Percentiles rank a stretch among this genome's conserved stretches.
Evolutionary conservation across 2,888 invertebrate species (phyloP).

Genomic region (Ophion obscuratus): DNA sequence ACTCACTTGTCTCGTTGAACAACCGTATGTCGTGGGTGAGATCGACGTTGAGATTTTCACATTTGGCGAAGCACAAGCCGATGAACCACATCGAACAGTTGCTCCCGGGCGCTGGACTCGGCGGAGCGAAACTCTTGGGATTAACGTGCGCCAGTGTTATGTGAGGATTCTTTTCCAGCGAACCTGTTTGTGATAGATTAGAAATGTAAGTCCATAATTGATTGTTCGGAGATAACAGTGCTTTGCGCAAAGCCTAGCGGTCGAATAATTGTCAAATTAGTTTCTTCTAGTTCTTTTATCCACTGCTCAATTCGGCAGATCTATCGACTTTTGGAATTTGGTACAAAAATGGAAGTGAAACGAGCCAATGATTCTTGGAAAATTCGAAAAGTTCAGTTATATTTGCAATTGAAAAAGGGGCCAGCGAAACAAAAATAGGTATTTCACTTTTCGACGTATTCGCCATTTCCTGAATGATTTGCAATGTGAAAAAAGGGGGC

Average conservation of each 20-base stretch:
- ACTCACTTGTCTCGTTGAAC: conserved; percentile 94
- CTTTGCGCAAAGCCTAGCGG: too few relatives aligned
- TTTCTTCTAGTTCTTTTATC: too few relatives aligned
- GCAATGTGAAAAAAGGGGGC: too few relatives aligned
- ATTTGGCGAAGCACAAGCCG: conserved; percentile 96
- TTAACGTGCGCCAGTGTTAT: conserved; percentile 98
- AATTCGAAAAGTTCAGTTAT: too few relatives aligned
- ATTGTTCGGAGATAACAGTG: background rate
- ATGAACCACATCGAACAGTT: conserved; percentile 98
- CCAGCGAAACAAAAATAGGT: background rate
- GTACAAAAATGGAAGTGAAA: too few relatives aligned
- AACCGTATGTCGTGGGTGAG: conserved; percentile 96
- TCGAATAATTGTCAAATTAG: too few relatives aligned
- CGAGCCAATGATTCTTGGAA: too few relatives aligned
- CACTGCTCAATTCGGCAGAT: too few relatives aligned
- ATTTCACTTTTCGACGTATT: conserved; percentile 46
- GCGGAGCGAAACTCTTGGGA: conserved; percentile 92
- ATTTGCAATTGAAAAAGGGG: too few relatives aligned
- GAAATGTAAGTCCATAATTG: conserved; percentile 64
- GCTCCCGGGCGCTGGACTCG: conserved; percentile 85
- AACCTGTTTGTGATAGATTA: conserved; percentile 85
- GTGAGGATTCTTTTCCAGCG: conserved; percentile 95
- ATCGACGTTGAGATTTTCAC: conserved; percentile 95
- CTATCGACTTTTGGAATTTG: too few relatives aligned
- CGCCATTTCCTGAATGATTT: background rate